Evolutionary conservation across 2,113 vertebrate genomes (phyloP), one percentile per base, ranked within the genome.

Genomic region (Apeltes quadracus): DNA sequence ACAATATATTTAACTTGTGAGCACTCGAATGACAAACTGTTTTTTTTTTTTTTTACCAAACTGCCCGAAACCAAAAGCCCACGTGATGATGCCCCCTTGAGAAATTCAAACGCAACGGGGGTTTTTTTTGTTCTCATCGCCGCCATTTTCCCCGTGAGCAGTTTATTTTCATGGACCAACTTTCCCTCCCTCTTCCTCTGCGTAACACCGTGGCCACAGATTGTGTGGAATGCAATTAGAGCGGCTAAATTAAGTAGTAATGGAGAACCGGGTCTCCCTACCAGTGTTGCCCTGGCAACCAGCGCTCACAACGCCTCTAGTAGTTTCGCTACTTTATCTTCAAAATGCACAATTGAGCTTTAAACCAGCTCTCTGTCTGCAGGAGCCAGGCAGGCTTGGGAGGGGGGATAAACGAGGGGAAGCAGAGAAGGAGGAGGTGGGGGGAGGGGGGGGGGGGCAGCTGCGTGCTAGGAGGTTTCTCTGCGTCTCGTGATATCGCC

Each of bases 331-430:
- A 97, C 96, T 98, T 98, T 97, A 98, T 99, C 97, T 98, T 95
- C 96, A 98, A 97, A 98, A 98, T 96, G 96, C 97, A 99, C 97
- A 97, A 97, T 97, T 97, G 97, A 97, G 97, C 96, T 97, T 96
- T 95, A 97, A 97, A 97, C 95, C 95, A 94, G 95, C 94, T 94
- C 95, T 87, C 90, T 92, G 91, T 95, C 94, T 94, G 95, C 80
- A 95, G 95, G 92, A 90, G 95, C 95, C 95, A 95, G 95, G 96
- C 96, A 95, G 95, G 94, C 94, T 58, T 80, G 80, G 70, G 84
- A 76, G 73, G 64, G 75, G 39, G 72, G 78, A 66, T 57, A 68
- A 66, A 67, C 72, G 56, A 74, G 38, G 75, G 64, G 69, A 53
- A 72, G 80, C 34, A 7, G 69, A 13, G 34, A 1, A 8, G 22